Evolutionary conservation across 1,140 invertebrate genomes (phyloP).

Genomic region (Calephelis virginiensis): DNA sequence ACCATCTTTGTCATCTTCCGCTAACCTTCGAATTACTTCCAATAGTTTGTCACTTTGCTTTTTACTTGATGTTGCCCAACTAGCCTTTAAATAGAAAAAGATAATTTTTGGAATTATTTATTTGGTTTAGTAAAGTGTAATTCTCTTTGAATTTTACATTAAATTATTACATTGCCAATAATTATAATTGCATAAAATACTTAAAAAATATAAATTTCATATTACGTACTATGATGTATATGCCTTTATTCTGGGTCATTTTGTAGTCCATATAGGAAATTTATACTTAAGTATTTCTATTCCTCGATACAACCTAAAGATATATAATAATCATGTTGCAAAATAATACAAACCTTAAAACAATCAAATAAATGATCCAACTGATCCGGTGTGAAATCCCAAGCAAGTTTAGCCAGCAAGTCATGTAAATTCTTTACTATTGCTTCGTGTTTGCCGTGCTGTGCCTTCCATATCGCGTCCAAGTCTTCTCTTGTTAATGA

Average conservation of each 20-base stretch:
- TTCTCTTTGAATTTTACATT: no score
- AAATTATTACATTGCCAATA: no score
- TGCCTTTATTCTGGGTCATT: no score
- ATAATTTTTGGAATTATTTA: no score
- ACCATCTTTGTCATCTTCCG: conserved; percentile 99
- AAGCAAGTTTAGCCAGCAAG: conserved; percentile 96
- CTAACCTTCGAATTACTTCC: conserved; percentile 95
- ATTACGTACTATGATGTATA: no score
- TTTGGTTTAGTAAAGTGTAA: no score
- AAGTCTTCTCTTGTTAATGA: conserved; percentile 94
- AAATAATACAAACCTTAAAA: conserved; percentile 84
- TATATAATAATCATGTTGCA: background rate
- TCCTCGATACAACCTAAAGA: no score
- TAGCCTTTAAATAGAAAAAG: conserved; percentile 80
- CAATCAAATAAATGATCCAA: conserved; percentile 98
- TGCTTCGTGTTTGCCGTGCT: conserved; percentile 96
- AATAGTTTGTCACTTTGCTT: conserved; percentile 97
- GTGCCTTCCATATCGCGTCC: conserved; percentile 97
- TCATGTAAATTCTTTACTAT: conserved; percentile 99
- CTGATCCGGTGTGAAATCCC: conserved; percentile 98
- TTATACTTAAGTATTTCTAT: no score
- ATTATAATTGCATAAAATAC: no score
- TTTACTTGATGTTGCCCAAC: conserved; percentile 97
- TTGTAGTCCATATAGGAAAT: no score
- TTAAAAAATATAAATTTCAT: no score